These are phyloP conservation scores for Acridotheres tristis DNA, from an alignment of 2,797 vertebrate species.

Conservation along the genomic window DNA sequence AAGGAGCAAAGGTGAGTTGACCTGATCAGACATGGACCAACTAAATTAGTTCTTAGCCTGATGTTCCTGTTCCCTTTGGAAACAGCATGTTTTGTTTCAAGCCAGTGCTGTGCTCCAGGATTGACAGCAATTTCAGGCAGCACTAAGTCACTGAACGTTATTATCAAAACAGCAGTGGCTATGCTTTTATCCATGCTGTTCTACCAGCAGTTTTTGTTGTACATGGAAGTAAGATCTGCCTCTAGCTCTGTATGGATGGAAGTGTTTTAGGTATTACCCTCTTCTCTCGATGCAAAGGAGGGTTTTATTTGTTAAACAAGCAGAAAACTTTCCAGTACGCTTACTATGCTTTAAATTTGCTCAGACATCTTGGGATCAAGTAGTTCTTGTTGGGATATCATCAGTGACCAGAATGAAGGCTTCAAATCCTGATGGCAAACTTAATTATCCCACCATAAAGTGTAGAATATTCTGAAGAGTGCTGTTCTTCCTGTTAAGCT, in stretches of 20 bases:
- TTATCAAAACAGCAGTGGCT: not conserved
- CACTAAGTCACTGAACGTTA: not conserved
- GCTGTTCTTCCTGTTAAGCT: not conserved
- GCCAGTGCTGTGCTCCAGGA: not conserved
- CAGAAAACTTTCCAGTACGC: not conserved
- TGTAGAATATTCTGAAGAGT: not conserved
- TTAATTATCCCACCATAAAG: not conserved
- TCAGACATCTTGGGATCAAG: not conserved
- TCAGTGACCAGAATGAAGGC: not conserved
- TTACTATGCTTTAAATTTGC: not conserved
- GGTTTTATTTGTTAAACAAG: not conserved
- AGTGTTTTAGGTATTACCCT: not conserved
- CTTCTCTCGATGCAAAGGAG: not conserved
- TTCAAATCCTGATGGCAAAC: not conserved
- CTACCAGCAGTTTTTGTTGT: not conserved
- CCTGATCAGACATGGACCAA: not conserved
- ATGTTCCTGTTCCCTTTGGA: not conserved
- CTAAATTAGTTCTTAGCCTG: not conserved
- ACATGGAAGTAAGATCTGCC: not conserved
- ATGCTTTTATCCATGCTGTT: not conserved
- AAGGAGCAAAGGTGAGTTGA: constrained; percentile 86
- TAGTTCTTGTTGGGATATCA: not conserved
- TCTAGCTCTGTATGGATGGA: not conserved
- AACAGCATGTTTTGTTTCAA: not conserved
- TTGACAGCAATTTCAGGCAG: not conserved